Conservation (phyloP, 2,113 vertebrate genomes). For the Xiphias gladius region DNA sequence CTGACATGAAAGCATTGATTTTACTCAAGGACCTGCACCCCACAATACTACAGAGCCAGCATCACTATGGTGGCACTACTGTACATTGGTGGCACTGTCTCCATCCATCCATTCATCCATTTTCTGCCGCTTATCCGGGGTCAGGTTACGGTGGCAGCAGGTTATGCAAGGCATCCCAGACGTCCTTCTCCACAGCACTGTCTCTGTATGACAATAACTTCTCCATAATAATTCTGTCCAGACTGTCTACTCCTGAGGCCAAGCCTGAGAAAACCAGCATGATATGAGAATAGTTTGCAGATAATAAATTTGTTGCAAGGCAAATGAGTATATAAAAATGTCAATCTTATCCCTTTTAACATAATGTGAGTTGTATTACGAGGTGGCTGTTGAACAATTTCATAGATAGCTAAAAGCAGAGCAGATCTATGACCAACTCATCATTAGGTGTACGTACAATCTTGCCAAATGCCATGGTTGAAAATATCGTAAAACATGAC, state of each 20-base stretch:
- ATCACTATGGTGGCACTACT: slow-evolving; percentile 6
- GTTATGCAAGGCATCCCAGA: too few relatives aligned
- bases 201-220: slow-evolving; percentile 21
- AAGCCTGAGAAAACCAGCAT: slow-evolving; percentile 39
- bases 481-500: slow-evolving; percentile 26
- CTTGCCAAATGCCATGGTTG: slow-evolving; percentile 6
- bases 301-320: slow-evolving; percentile 57
- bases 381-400: slow-evolving; percentile 38
- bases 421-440: slow-evolving; percentile 40
- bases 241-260: slow-evolving; percentile 30
- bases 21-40: background rate
- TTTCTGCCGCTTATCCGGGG: too few relatives aligned
- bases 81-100: background rate
- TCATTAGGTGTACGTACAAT: slow-evolving; percentile 21
- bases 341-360: slow-evolving; percentile 28
- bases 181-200: background rate
- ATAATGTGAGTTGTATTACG: slow-evolving; percentile 45
- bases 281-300: slow-evolving; percentile 49
- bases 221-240: slow-evolving; percentile 30
- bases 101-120: too few relatives aligned
- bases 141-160: too few relatives aligned
- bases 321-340: slow-evolving; percentile 58
- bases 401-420: slow-evolving; percentile 47
- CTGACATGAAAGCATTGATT: background rate
- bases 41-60: slow-evolving; percentile 30